These are phyloP conservation scores for Eupithecia exiguata DNA, from an alignment of 2,888 invertebrate genomes.

Conservation along the genomic window DNA sequence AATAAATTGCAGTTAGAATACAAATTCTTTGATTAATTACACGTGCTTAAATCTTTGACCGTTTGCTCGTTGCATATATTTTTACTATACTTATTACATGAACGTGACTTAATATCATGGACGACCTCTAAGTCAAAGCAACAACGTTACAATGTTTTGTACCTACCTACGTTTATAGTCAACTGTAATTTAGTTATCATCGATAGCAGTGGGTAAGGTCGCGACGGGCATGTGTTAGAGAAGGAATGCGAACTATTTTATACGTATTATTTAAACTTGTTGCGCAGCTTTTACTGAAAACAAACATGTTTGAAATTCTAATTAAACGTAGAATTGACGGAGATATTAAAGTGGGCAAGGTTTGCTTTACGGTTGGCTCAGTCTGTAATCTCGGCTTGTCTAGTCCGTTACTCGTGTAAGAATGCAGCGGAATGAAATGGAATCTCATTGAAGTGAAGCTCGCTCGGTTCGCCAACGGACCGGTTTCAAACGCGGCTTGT, in stretches of 20 bases:
- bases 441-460: conserved; percentile 81
- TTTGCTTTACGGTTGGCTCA: conserved; percentile 53
- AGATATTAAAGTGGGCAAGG: conserved; percentile 35
- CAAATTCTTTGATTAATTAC: conserved; percentile 20
- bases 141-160: conserved; percentile 52
- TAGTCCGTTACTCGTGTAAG: conserved; percentile 79
- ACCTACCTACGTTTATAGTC: conserved; percentile 43
- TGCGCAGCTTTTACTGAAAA: conserved; percentile 50
- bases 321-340: conserved; percentile 46
- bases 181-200: conserved; percentile 54
- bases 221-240: conserved; percentile 53
- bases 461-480: conserved; percentile 66
- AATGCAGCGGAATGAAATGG: conserved; percentile 82
- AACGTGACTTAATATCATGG: conserved; percentile 39
- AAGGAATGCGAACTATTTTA: conserved; percentile 45
- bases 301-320: conserved; percentile 47
- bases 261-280: conserved; percentile 50
- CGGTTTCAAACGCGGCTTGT: conserved; percentile 72
- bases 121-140: conserved; percentile 45
- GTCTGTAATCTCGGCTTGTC: conserved; percentile 60
- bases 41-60: conserved; percentile 20
- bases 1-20: conserved; percentile 20
- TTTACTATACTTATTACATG: conserved; percentile 20
- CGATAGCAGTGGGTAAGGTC: conserved; percentile 61
- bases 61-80: conserved; percentile 20